phyloP scores from a whole-genome alignment of 2,113 vertebrate genomes.

The Camelus dromedarius region DNA sequence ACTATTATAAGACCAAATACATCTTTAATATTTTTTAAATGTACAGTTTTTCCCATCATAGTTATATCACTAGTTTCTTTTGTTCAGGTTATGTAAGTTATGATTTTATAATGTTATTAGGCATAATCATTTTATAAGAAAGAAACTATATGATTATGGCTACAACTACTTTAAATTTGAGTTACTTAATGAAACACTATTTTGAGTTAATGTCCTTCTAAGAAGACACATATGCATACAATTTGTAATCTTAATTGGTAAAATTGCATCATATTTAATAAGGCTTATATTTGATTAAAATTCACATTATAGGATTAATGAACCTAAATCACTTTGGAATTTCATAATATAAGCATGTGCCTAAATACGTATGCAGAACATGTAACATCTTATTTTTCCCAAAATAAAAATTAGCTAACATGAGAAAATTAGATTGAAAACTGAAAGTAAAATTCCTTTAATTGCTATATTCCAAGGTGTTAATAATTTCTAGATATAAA shows the following conservation, averaged over 20 bases:
- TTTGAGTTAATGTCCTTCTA: constrained; percentile 61
- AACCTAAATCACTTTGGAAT: constrained; percentile 73
- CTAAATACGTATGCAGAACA: constrained; percentile 37
- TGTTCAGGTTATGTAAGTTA: neutral
- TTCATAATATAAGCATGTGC: constrained; percentile 35
- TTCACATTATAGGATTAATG: constrained; percentile 80
- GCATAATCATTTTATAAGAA: neutral
- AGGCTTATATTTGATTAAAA: constrained; percentile 79
- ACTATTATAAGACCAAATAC: neutral
- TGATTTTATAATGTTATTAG: neutral
- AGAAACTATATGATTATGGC: neutral
- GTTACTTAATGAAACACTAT: constrained; percentile 34
- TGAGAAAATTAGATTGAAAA: neutral
- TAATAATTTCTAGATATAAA: constrained; percentile 23
- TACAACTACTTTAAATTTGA: constrained; percentile 30
- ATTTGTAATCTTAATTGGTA: constrained; percentile 71
- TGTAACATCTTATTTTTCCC: constrained; percentile 37
- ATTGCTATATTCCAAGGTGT: neutral
- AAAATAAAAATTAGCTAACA: neutral
- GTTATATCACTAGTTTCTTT: neutral
- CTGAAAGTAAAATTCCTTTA: constrained; percentile 56
- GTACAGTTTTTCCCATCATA: neutral
- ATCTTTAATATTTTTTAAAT: neutral
- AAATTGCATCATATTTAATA: constrained; percentile 77
- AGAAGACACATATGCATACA: constrained; percentile 34